Conservation (phyloP, 2,797 vertebrate species). For the Pteronotus mesoamericanus region DNA sequence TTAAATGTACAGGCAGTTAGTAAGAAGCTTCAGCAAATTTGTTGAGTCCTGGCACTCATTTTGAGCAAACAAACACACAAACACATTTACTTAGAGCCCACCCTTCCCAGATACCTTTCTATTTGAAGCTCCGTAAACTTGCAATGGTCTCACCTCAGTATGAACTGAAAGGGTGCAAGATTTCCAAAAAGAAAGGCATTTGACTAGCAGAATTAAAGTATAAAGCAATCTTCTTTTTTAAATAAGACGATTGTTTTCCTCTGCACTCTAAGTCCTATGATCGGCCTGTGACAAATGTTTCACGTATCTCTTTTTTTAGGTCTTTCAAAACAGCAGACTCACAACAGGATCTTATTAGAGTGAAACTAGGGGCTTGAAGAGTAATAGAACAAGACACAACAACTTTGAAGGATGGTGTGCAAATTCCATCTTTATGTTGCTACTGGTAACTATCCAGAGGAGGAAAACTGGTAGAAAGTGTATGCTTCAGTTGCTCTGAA, state of each 20-base stretch:
- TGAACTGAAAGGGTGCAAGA: conserved; percentile 16
- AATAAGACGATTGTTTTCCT: background rate
- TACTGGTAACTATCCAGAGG: conserved; percentile 3
- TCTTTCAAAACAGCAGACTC: conserved; percentile 11
- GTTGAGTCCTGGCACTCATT: background rate
- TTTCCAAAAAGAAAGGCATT: conserved; percentile 13
- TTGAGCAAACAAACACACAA: conserved; percentile 56
- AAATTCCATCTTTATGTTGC: background rate
- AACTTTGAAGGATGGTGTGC: background rate
- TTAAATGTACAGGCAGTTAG: background rate
- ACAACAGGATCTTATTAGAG: background rate
- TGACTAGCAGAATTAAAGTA: background rate
- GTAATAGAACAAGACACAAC: background rate
- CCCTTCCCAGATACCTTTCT: conserved; percentile 19
- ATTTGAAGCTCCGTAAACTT: conserved; percentile 41
- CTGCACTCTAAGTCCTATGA: background rate
- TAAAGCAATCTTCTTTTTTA: background rate
- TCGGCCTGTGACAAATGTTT: background rate
- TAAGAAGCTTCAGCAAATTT: conserved; percentile 17
- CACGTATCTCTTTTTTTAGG: background rate
- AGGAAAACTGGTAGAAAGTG: background rate
- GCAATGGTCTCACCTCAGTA: background rate
- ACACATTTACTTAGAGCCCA: conserved; percentile 18
- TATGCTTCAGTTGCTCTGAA: background rate
- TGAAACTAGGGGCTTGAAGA: background rate